Evolutionary conservation across 2,113 vertebrate species (phyloP), one percentile per base, ranked within the genome.

Genomic region (Thermophis baileyi): DNA sequence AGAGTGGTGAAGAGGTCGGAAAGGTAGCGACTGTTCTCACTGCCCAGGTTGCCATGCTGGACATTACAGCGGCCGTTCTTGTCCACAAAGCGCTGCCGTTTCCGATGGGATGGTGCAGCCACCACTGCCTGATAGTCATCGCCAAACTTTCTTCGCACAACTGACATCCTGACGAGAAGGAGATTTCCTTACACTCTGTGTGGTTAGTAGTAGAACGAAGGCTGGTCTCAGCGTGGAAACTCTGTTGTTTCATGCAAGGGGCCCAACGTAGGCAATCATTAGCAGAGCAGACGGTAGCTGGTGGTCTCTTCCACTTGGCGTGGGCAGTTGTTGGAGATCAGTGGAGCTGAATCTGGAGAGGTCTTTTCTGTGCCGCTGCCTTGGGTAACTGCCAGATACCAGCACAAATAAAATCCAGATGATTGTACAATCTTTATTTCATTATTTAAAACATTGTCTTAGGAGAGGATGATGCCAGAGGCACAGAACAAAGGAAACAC

Each of bases 11-110:
- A 99, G 40, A 99, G 97, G 50, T 99, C 98, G 0, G 98, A 98
- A 91, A 99, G 96, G 95, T 98, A 98, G 22, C 98, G 97, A 96
- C 98, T 98, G 60, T 98, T 98, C 97, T 98, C 98, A 0, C 98
- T 98, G 1, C 98, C 98, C 93, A 99, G 98, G 97, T 98, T 99
- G 25, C 98, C 98, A 89, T 99, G 98, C 81, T 99, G 98, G 44
- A 98, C 98, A 18, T 99, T 98, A 95, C 98, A 99, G 91, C 98
- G 98, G 5, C 98, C 98, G 93, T 99, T 99, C 97, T 99, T 99
- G 95, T 98, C 98, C 96, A 99, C 98, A 12, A 99, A 98, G 30
- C 98, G 97, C 96, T 98, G 98, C 89, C 98, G 95, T 95, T 98
- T 98, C n/a, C 96, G 97, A 50, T 93, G 92, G 87, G 96, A 95